phyloP scores from a whole-genome alignment of 2,888 invertebrate species.

The Diarsia brunnea region DNA sequence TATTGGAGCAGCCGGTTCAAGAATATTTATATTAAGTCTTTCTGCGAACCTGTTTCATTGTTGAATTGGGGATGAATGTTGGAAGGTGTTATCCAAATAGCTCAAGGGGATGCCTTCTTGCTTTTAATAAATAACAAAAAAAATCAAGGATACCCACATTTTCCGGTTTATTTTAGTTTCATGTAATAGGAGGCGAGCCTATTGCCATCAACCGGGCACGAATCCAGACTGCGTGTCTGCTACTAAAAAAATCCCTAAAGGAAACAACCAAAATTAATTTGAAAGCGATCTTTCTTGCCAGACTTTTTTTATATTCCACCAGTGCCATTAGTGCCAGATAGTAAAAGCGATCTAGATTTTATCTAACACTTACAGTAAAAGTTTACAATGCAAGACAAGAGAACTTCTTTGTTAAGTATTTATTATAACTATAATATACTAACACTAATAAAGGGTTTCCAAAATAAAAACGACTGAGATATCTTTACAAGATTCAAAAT shows the following conservation, averaged over 20 bases:
- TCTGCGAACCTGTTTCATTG: conserved; percentile 23
- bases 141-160: background rate
- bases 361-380: background rate
- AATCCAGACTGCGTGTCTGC: background rate
- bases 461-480: background rate
- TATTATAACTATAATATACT: too few species aligned
- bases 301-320: background rate
- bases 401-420: background rate
- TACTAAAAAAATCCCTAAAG: background rate
- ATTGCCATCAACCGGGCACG: background rate
- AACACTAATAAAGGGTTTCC: background rate
- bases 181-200: background rate
- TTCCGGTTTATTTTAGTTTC: background rate
- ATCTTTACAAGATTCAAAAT: background rate
- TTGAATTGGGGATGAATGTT: conserved; percentile 19
- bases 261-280: background rate
- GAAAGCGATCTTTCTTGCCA: background rate
- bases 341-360: background rate
- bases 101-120: background rate
- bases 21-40: conserved; percentile 64
- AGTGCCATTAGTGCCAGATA: background rate
- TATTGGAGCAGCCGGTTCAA: conserved; percentile 58
- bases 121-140: background rate
- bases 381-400: background rate
- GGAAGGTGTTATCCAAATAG: conserved; percentile 23